Evolutionary conservation across 2,113 vertebrate species (phyloP), one percentile per base, ranked within the genome.

Genomic region (Cyprinodon brontotheroides): DNA sequence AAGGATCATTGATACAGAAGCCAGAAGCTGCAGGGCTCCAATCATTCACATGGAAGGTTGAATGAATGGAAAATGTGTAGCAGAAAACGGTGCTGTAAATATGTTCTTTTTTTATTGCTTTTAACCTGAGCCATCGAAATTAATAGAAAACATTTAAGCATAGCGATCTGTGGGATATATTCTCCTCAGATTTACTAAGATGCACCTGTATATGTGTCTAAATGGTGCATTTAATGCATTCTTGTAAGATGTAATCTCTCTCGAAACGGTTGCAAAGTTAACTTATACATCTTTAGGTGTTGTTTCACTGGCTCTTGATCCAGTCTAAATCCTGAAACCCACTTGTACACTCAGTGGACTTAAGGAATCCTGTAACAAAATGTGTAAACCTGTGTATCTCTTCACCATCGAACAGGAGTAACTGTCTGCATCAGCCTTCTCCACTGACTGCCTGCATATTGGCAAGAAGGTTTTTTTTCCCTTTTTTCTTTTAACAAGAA

Each of bases 381-480:
- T 59, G 36, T 37, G 63, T 40, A 11, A 61, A 50, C 64, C 76
- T n/a, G 43, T 11, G 48, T 59, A 61, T 64, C 47, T 61, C 45
- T 2, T 72, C 60, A 60, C 48, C 59, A 38, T 81, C 79, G 39
- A 57, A 40, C 11, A 0, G 61, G 76, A 74, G 73, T 53, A 65
- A 48, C 71, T 39, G 61, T 77, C 66, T 80, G 29, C 0, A 48
- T 68, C 75, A 39, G 9, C 77, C 73, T 79, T 68, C 59, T 77
- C 78, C 87, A 78, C 87, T 79, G 74, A 81, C 74, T 79, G 65
- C 80, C 72, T 78, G 48, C 67, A 72, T 79, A 43, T 69, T 41
- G 74, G 90, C 82, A 90, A 86, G 86, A 82, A 85, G 72, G 77
- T 79, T 90, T 84, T 88, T 85, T 82, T 81, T 29, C 29, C 29